Percentiles rank a stretch among this genome's conserved stretches.
Conservation (phyloP, 2,113 vertebrate genomes). For the Alethe diademata region DNA sequence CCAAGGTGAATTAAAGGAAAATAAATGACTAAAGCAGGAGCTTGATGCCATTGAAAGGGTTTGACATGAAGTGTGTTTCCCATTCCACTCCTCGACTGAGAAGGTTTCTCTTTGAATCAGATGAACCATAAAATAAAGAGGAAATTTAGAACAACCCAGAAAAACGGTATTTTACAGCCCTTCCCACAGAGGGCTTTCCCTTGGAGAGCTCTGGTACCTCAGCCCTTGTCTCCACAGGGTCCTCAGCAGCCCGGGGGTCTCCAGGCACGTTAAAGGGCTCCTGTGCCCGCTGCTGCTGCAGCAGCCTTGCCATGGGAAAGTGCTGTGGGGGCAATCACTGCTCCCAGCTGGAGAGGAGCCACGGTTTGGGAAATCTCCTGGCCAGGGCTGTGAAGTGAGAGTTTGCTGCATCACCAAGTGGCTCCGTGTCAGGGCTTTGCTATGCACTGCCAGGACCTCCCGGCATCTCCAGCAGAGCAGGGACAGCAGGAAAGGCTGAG, state of each 20-base stretch:
- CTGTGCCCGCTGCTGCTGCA: neutral
- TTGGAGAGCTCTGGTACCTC: neutral
- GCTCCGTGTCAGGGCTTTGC: neutral
- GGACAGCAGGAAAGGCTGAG: neutral
- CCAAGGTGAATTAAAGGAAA: neutral
- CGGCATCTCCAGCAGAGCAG: accelerated
- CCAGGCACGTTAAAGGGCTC: neutral
- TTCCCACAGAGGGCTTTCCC: neutral
- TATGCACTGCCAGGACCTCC: neutral
- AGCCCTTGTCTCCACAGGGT: neutral
- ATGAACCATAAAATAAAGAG: slow-evolving; percentile 42
- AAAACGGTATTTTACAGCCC: slow-evolving; percentile 1
- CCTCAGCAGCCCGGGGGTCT: neutral
- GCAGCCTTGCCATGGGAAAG: neutral
- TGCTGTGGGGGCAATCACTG: neutral
- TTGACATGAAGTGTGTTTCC: slow-evolving; percentile 26
- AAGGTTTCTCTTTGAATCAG: slow-evolving; percentile 11
- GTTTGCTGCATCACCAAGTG: neutral
- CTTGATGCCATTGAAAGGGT: neutral
- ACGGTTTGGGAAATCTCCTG: neutral
- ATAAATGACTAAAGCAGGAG: slow-evolving; percentile 22
- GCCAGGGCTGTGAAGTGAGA: neutral
- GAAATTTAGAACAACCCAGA: slow-evolving; percentile 44
- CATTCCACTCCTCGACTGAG: neutral
- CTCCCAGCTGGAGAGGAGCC: slow-evolving; percentile 1